Evolutionary conservation across 2,888 invertebrate genomes (phyloP).

Genomic region (Machimus rusticus): DNA sequence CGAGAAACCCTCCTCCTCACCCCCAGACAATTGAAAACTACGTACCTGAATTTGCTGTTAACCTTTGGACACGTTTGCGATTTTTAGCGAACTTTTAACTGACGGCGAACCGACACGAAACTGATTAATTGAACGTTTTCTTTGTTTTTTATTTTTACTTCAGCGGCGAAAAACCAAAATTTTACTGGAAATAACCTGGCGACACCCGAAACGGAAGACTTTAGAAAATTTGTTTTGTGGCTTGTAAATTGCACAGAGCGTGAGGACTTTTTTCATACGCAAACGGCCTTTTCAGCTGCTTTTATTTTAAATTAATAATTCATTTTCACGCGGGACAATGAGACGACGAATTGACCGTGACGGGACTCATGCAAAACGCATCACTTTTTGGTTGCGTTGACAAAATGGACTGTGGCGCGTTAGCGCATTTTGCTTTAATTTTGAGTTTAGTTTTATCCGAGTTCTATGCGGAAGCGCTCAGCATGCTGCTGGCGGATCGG

Average conservation of each 20-base stretch:
- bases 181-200: neutral
- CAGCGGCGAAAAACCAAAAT: neutral
- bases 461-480: slow-evolving; percentile 10
- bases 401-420: neutral
- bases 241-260: neutral
- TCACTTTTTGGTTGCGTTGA: neutral
- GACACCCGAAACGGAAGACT: neutral
- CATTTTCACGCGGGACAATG: slow-evolving; percentile 15
- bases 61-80: neutral
- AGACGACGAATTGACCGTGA: slow-evolving; percentile 43
- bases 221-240: neutral
- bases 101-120: neutral
- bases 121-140: neutral
- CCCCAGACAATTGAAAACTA: neutral
- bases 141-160: neutral
- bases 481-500: neutral
- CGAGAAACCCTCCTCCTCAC: neutral
- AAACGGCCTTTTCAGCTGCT: neutral
- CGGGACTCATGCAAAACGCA: slow-evolving; percentile 45
- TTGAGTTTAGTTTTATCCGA: slow-evolving; percentile 23
- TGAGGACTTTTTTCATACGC: neutral
- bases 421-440: slow-evolving; percentile 40
- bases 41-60: neutral
- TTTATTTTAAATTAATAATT: neutral
- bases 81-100: neutral